A percentile compares a stretch with the other conserved stretches of the same genome.
Evolutionary conservation across 2,888 invertebrate genomes (phyloP).

Genomic region (Gibbula magus): DNA sequence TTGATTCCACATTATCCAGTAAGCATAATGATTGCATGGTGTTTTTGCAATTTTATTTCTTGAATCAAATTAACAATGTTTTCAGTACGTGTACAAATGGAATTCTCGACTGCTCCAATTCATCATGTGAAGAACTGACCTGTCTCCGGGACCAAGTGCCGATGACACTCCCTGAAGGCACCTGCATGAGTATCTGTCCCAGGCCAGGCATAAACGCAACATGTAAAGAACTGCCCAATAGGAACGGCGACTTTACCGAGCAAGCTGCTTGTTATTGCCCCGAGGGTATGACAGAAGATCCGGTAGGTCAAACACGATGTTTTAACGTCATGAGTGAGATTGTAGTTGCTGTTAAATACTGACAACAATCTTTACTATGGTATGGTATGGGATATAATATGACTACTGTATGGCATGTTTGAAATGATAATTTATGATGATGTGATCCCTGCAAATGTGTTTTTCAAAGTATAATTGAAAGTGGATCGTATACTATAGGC

Average conservation of each 20-base stretch:
- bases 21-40: no score
- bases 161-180: background rate
- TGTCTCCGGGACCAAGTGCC: background rate
- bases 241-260: background rate
- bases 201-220: background rate
- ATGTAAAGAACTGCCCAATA: background rate
- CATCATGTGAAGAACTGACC: background rate
- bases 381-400: no score
- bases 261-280: slow-evolving; percentile 3
- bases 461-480: no score
- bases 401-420: no score
- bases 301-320: background rate
- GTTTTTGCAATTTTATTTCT: no score
- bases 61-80: background rate
- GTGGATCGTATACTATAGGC: no score
- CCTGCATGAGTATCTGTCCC: background rate
- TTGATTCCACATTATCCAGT: no score
- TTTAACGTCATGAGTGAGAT: background rate
- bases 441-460: no score
- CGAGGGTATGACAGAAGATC: slow-evolving; percentile 3
- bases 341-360: no score
- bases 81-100: background rate
- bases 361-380: no score
- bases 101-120: background rate
- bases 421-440: no score